Evolutionary conservation across 2,888 invertebrate species (phyloP).

Genomic region (Lochmaea capreae): DNA sequence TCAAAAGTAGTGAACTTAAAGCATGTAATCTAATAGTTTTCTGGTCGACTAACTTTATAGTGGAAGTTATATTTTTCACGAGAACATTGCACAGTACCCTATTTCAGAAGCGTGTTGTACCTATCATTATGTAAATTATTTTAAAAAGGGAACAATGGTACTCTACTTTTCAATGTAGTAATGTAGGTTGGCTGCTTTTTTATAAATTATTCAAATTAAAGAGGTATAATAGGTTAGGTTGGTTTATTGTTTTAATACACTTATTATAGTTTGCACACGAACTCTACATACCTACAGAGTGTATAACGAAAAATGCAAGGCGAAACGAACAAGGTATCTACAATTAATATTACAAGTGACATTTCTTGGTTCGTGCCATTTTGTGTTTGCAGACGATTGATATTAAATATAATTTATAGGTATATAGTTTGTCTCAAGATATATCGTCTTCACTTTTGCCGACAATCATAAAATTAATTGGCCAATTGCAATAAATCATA

Average conservation of each 20-base stretch:
- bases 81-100: conserved; percentile 30
- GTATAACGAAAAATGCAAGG: background rate
- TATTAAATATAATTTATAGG: no score
- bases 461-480: no score
- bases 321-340: background rate
- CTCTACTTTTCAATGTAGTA: conserved; percentile 18
- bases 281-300: background rate
- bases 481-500: no score
- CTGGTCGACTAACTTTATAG: conserved; percentile 27
- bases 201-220: conserved; percentile 25
- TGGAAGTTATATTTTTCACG: conserved; percentile 26
- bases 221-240: conserved; percentile 9
- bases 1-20: conserved; percentile 19
- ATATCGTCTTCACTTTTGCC: no score
- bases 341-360: conserved; percentile 20
- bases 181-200: conserved; percentile 20
- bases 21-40: conserved; percentile 27
- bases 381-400: conserved; percentile 27
- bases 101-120: conserved; percentile 36
- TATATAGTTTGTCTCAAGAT: no score
- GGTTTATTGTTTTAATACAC: conserved; percentile 6
- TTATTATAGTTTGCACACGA: background rate
- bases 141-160: conserved; percentile 21
- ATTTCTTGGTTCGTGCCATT: conserved; percentile 6
- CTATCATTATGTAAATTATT: conserved; percentile 40